Conservation (phyloP, 2,113 vertebrate genomes). For the Suricata suricatta region DNA sequence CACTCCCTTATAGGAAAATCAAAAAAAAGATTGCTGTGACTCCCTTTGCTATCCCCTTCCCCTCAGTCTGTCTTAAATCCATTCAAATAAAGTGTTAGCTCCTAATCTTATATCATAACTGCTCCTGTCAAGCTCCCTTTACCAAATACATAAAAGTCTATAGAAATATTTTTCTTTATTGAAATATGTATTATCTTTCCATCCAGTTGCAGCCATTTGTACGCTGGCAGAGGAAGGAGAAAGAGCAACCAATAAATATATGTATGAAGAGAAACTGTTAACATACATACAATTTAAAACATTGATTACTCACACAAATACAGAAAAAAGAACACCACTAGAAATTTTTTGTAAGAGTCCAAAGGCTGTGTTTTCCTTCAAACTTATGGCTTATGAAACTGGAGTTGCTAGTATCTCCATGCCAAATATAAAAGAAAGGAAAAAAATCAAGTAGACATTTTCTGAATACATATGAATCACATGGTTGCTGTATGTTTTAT, state of each 20-base stretch:
- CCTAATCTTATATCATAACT: background rate
- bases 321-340: background rate
- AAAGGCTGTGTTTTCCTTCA: conserved; percentile 22
- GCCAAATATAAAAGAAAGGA: background rate
- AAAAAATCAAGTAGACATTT: background rate
- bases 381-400: background rate
- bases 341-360: background rate
- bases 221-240: conserved; percentile 29
- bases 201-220: conserved; percentile 48
- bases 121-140: background rate
- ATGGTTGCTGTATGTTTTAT: background rate
- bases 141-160: background rate
- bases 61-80: background rate
- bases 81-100: background rate
- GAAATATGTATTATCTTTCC: conserved; percentile 14
- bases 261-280: background rate
- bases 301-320: background rate
- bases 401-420: background rate
- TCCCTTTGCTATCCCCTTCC: background rate
- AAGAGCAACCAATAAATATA: conserved; percentile 44
- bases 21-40: too few relatives aligned
- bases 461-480: background rate
- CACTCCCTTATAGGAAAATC: background rate
- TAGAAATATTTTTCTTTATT: background rate
- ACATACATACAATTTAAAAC: background rate